Percentiles rank a stretch among this genome's conserved stretches.
Conservation (phyloP, 1,140 invertebrate genomes). For the Panulirus ornatus region DNA sequence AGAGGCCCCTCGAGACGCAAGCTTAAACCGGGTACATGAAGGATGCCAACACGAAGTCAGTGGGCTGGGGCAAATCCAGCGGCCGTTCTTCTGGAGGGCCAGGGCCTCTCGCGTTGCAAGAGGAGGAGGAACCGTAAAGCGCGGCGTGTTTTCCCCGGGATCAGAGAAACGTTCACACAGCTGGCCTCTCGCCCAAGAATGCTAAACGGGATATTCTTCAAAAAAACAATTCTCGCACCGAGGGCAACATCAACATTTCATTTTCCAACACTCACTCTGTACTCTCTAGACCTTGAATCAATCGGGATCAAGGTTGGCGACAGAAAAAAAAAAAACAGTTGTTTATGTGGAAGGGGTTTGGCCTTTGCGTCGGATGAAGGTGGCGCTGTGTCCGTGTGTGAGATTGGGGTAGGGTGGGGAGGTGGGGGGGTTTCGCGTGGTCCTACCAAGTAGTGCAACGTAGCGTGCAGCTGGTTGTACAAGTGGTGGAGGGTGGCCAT, state of each 20-base stretch:
- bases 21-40: too few relatives aligned
- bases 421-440: neutral
- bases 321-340: neutral
- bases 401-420: neutral
- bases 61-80: too few relatives aligned
- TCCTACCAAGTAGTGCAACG: slow-evolving; percentile 51
- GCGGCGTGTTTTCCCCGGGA: neutral
- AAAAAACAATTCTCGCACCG: neutral
- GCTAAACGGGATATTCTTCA: neutral
- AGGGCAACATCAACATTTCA: neutral
- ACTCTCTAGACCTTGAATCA: too few relatives aligned
- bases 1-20: too few relatives aligned
- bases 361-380: neutral
- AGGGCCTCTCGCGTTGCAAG: too few relatives aligned
- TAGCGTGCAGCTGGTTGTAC: slow-evolving; percentile 36
- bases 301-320: neutral
- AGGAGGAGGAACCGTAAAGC: neutral
- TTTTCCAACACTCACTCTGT: too few relatives aligned
- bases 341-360: neutral
- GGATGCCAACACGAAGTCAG: too few relatives aligned
- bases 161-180: neutral
- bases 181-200: neutral
- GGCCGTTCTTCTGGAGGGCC: too few relatives aligned
- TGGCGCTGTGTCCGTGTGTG: neutral
- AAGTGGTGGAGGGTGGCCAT: slow-evolving; percentile 39